phyloP scores from a whole-genome alignment of 2,888 invertebrate genomes.

The Troglohyphantes excavatus region DNA sequence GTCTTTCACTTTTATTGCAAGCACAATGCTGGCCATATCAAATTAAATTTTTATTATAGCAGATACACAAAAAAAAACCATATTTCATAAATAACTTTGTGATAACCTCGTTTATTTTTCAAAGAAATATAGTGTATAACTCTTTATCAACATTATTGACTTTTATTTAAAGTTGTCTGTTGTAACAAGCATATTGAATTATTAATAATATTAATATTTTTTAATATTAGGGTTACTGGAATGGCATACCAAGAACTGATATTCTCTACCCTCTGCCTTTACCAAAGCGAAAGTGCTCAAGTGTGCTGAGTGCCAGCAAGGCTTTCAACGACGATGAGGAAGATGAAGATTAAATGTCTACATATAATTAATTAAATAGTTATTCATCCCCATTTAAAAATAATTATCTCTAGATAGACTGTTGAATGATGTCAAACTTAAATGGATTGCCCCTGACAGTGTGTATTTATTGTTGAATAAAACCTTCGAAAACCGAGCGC shows the following conservation, averaged over 20 bases:
- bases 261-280: conserved; percentile 77
- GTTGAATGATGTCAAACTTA: neutral
- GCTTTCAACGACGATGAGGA: conserved; percentile 10
- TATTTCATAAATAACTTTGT: no score
- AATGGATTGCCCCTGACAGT: neutral
- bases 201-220: no score
- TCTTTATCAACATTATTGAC: neutral
- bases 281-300: conserved; percentile 49
- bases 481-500: conserved; percentile 20
- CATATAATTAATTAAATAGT: neutral
- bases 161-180: conserved; percentile 41
- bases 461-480: conserved; percentile 38
- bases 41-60: no score
- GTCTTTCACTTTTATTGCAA: no score
- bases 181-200: neutral
- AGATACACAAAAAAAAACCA: no score
- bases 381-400: neutral
- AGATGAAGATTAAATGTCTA: neutral
- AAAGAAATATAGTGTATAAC: neutral
- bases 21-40: no score
- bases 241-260: conserved; percentile 83
- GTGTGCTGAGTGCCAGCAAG: neutral
- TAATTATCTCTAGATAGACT: conserved; percentile 26
- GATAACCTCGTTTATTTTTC: neutral
- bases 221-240: conserved; percentile 86